phyloP scores from a whole-genome alignment of 2,888 invertebrate species.

The Drosophila setosimentum region DNA sequence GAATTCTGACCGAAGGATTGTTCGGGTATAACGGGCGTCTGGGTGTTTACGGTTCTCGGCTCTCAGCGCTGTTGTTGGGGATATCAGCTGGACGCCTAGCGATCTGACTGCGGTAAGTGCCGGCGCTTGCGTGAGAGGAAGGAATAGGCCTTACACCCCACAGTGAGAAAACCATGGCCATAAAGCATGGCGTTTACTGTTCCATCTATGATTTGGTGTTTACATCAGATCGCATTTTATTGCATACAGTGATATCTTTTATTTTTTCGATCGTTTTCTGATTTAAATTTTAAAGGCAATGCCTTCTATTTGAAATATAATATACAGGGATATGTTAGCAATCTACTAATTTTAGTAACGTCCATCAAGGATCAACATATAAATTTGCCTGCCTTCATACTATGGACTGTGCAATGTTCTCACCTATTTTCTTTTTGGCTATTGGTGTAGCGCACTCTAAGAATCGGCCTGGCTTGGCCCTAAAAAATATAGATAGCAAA shows the following conservation, averaged over 20 bases:
- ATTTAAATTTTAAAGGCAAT: neutral
- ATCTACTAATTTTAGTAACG: neutral
- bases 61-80: neutral
- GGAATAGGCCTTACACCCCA: no score
- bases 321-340: neutral
- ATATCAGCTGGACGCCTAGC: conserved; percentile 8
- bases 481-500: conserved; percentile 52
- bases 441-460: conserved; percentile 32
- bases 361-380: neutral
- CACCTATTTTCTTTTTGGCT: neutral
- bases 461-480: conserved; percentile 22
- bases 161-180: no score
- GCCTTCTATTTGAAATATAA: neutral
- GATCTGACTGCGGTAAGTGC: neutral
- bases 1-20: no score
- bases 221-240: no score
- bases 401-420: neutral
- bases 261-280: neutral
- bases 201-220: no score
- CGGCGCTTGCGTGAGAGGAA: no score
- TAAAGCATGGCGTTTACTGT: no score
- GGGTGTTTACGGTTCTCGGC: no score
- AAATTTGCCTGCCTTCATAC: neutral
- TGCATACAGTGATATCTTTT: no score
- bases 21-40: no score